These are phyloP conservation scores for Cephus spinipes DNA, from an alignment of 2,888 invertebrate genomes.

Conservation along the genomic window DNA sequence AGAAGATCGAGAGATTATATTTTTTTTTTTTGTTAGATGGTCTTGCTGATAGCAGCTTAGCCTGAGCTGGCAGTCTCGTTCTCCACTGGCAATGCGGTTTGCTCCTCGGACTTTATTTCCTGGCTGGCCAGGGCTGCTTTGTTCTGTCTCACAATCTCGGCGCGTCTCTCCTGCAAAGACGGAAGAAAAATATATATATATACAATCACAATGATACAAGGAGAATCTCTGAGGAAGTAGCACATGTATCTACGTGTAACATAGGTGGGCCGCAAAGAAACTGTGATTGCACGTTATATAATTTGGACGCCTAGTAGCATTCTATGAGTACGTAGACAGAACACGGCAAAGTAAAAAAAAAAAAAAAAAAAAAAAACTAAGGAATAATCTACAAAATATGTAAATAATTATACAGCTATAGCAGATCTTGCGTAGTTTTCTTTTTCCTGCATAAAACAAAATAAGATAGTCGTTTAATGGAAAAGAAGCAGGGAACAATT, in stretches of 20 bases:
- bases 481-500: not conserved
- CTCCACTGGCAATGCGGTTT: conserved; percentile 60
- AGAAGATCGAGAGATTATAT: not conserved
- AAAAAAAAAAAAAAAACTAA: not conserved
- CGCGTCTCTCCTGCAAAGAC: conserved; percentile 84
- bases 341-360: not conserved
- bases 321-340: not conserved
- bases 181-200: not conserved
- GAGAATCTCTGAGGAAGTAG: not conserved
- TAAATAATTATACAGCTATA: not conserved
- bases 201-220: not conserved
- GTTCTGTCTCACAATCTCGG: conserved; percentile 91
- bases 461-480: not conserved
- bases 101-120: conserved; percentile 61
- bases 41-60: conserved; percentile 59
- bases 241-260: not conserved
- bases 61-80: conserved; percentile 76
- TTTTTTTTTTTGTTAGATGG: not conserved
- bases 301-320: not conserved
- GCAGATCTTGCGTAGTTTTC: not conserved
- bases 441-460: not conserved
- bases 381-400: not conserved
- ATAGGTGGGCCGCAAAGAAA: not conserved
- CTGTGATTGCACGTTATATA: not conserved
- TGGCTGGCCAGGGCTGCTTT: conserved; percentile 78